Conservation (phyloP, 1,140 invertebrate species). For the Trigoniulus corallinus region DNA sequence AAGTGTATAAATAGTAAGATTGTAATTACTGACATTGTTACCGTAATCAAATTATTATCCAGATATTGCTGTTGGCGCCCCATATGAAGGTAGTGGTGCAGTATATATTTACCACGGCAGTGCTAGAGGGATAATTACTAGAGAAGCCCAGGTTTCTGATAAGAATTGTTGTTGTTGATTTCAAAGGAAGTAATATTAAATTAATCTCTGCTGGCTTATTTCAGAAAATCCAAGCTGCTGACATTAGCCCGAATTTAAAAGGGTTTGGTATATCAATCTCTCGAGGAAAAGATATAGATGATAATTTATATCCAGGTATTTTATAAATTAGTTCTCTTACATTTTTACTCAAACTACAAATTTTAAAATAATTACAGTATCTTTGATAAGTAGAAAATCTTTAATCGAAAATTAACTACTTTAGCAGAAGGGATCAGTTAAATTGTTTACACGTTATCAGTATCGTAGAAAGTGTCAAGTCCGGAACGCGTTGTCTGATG, state of each 20-base stretch:
- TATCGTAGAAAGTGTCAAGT: too few species aligned
- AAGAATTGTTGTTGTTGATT: slow-evolving; percentile 1
- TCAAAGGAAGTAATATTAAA: slow-evolving; percentile 3
- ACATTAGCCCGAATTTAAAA: slow-evolving; percentile 8
- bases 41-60: too few species aligned
- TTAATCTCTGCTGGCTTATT: slow-evolving; percentile 4
- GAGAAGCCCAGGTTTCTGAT: slow-evolving; percentile 2
- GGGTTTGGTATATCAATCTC: slow-evolving; percentile 23
- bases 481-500: too few species aligned
- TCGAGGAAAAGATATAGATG: slow-evolving; percentile 21
- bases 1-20: slow-evolving; percentile 6
- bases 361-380: too few species aligned
- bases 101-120: slow-evolving; percentile 37
- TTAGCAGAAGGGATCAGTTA: too few species aligned
- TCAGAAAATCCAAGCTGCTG: slow-evolving; percentile 10
- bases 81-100: slow-evolving; percentile 30
- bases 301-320: slow-evolving; percentile 27
- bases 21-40: too few species aligned
- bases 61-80: slow-evolving; percentile 35
- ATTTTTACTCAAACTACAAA: background rate
- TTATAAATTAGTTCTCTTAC: slow-evolving; percentile 14
- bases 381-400: too few species aligned
- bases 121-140: slow-evolving; percentile 12
- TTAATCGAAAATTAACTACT: too few species aligned
- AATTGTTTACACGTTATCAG: too few species aligned